These are phyloP conservation scores for Rhingia campestris DNA, from an alignment of 2,888 invertebrate genomes.

Conservation along the genomic window DNA sequence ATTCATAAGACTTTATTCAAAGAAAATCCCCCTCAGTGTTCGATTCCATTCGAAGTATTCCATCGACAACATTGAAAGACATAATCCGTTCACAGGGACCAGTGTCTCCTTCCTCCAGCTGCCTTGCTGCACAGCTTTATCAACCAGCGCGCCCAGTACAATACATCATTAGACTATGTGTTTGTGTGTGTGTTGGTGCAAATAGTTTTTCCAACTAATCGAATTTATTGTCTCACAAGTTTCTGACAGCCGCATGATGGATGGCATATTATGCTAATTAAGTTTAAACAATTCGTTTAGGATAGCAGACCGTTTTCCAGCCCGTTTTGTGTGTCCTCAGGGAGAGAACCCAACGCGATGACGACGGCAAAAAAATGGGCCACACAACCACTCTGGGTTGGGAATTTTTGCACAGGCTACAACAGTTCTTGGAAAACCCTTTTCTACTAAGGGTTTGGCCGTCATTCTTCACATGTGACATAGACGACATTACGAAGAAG, in stretches of 20 bases:
- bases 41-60: constrained; percentile 41
- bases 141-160: not conserved
- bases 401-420: not conserved
- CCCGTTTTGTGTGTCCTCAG: constrained; percentile 26
- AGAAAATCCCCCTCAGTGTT: constrained; percentile 36
- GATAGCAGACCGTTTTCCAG: constrained; percentile 39
- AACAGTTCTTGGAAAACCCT: constrained; percentile 54
- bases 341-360: constrained; percentile 23
- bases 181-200: constrained; percentile 31
- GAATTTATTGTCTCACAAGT: constrained; percentile 74
- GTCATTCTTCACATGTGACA: constrained; percentile 58
- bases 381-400: constrained; percentile 36
- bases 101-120: constrained; percentile 27
- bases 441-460: constrained; percentile 22
- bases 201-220: constrained; percentile 71
- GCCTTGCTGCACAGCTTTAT: constrained; percentile 4
- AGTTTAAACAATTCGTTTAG: constrained; percentile 72
- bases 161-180: not conserved
- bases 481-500: constrained; percentile 4
- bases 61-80: not conserved
- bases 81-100: constrained; percentile 50
- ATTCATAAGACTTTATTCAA: constrained; percentile 31
- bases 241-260: constrained; percentile 73
- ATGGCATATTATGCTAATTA: constrained; percentile 74
- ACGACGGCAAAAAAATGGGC: constrained; percentile 25